Percentiles rank a stretch among this genome's conserved stretches.
Evolutionary conservation across 2,113 vertebrate species (phyloP).

Genomic region (Apistogramma diplotaenia): DNA sequence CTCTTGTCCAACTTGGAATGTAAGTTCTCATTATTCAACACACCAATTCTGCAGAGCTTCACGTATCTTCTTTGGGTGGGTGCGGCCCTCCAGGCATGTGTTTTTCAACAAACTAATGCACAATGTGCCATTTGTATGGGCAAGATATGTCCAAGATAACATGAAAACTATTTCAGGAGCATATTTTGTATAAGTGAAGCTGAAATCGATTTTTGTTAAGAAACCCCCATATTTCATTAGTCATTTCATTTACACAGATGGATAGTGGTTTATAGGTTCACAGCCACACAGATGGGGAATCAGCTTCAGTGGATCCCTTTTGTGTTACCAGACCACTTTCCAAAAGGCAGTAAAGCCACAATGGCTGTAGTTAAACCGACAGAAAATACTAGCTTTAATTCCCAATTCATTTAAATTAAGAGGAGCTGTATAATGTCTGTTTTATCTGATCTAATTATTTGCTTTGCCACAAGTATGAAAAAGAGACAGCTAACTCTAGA

Average conservation of each 20-base stretch:
- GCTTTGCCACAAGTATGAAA: background rate
- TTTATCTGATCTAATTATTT: background rate
- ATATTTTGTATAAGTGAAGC: background rate
- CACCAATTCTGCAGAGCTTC: constrained; percentile 12
- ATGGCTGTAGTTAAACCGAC: background rate
- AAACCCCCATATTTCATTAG: background rate
- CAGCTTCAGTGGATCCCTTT: background rate
- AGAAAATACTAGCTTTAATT: background rate
- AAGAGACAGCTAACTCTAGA: background rate
- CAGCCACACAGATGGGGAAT: too few species aligned
- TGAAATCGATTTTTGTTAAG: background rate
- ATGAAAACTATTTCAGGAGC: background rate
- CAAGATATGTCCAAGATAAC: background rate
- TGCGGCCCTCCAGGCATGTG: background rate
- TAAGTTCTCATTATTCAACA: constrained; percentile 13
- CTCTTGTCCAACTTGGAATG: constrained; percentile 31
- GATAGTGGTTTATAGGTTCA: background rate
- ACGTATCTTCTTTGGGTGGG: background rate
- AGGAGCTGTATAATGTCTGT: background rate
- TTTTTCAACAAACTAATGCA: background rate
- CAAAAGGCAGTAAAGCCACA: background rate
- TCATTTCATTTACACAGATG: too few species aligned
- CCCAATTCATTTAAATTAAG: background rate
- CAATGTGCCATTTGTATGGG: background rate
- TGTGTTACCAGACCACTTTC: background rate